Percentiles rank a stretch among this genome's conserved stretches.
These are phyloP conservation scores for Epistrophella euchroma DNA, from an alignment of 2,888 invertebrate genomes.

Conservation along the genomic window DNA sequence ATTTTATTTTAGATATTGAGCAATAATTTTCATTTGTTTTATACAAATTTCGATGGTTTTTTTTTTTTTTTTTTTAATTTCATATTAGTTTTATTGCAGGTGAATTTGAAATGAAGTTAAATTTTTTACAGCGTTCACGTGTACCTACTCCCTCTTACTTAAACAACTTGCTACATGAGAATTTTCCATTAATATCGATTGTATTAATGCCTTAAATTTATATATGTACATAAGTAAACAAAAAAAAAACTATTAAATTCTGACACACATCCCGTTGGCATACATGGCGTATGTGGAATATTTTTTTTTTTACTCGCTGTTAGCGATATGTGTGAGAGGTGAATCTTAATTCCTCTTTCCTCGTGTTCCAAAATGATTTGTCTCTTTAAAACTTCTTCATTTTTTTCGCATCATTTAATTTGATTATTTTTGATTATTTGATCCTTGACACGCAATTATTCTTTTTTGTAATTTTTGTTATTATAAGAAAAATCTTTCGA, in stretches of 20 bases:
- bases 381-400: neutral
- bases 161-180: neutral
- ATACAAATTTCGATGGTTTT: too few species aligned
- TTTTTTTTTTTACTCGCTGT: neutral
- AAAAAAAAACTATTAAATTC: neutral
- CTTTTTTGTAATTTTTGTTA: neutral
- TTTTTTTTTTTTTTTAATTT: too few species aligned
- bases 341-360: conserved; percentile 3
- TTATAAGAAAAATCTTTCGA: neutral
- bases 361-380: neutral
- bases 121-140: too few species aligned
- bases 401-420: conserved; percentile 35
- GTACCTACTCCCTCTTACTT: neutral
- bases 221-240: neutral
- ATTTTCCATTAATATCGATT: neutral
- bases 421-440: conserved; percentile 44
- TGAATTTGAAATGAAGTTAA: too few species aligned
- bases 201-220: too few species aligned
- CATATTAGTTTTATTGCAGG: too few species aligned
- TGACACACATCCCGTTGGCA: neutral
- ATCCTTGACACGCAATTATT: conserved; percentile 29
- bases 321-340: conserved; percentile 14
- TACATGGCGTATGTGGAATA: conserved; percentile 42
- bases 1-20: too few species aligned
- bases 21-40: too few species aligned